Evolutionary conservation across 2,113 vertebrate genomes (phyloP).

Genomic region (Oryzias curvinotus): DNA sequence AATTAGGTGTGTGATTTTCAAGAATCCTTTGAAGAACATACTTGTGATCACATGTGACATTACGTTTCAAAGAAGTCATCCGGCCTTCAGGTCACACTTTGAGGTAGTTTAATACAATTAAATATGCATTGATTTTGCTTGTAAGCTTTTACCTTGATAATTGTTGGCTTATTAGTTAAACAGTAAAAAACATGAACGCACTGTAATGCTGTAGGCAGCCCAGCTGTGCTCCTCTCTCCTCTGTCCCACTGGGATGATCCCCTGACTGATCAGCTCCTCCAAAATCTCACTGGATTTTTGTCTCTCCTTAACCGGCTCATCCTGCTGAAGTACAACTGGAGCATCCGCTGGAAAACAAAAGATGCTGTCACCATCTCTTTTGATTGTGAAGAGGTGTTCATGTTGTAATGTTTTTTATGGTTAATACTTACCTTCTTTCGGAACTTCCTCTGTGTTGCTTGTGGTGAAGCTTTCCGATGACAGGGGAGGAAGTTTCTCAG

Average conservation of each 20-base stretch:
- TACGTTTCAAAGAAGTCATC: no score
- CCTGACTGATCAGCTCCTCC: conserved; percentile 83
- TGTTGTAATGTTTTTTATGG: background rate
- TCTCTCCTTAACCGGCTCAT: conserved; percentile 45
- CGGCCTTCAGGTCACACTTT: no score
- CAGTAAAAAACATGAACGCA: conserved; percentile 49
- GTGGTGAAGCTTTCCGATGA: conserved; percentile 6
- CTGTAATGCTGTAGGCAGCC: conserved; percentile 73
- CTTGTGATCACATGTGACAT: no score
- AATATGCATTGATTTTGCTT: no score
- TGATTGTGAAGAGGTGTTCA: background rate
- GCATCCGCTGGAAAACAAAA: conserved; percentile 11
- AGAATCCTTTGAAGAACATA: no score
- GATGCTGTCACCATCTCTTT: background rate
- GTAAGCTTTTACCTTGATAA: no score
- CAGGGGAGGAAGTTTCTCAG: conserved; percentile 48
- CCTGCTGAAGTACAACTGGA: conserved; percentile 50
- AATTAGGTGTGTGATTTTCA: no score
- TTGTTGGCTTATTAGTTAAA: no score
- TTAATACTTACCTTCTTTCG: conserved; percentile 16
- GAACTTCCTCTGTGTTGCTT: background rate
- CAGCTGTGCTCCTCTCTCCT: conserved; percentile 47
- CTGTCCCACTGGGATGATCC: conserved; percentile 79
- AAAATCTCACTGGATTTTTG: conserved; percentile 82
- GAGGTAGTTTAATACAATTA: no score